Evolutionary conservation across 2,113 vertebrate species (phyloP).

Genomic region (Hippocampus comes): DNA sequence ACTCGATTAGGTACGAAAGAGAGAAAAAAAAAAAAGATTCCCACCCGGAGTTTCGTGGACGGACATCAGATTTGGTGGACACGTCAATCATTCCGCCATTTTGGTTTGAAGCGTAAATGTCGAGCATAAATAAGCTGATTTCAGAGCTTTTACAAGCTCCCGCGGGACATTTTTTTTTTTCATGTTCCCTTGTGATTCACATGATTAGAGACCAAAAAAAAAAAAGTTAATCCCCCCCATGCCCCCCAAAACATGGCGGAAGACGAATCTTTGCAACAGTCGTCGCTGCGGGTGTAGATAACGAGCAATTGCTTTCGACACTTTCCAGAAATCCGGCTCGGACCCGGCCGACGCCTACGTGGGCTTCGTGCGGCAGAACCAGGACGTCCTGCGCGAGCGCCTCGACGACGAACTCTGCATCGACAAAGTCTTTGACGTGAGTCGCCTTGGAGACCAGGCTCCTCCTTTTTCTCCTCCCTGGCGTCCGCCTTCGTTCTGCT

Average conservation of each 20-base stretch:
- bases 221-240: too few species aligned
- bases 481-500: too few species aligned
- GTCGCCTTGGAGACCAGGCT: constrained; percentile 46
- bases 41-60: background rate
- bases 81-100: background rate
- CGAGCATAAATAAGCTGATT: too few species aligned
- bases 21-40: background rate
- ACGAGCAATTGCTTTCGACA: background rate
- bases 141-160: too few species aligned
- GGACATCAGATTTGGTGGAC: background rate
- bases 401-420: constrained; percentile 90
- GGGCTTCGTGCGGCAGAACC: constrained; percentile 93
- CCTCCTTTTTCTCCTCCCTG: too few species aligned
- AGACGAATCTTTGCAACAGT: too few species aligned
- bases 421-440: constrained; percentile 93
- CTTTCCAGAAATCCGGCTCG: constrained; percentile 88
- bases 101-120: background rate
- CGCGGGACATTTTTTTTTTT: too few species aligned
- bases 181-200: too few species aligned
- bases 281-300: background rate
- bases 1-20: background rate
- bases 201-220: too few species aligned
- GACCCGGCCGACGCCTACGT: constrained; percentile 95
- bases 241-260: too few species aligned
- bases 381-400: constrained; percentile 90